Conservation (phyloP, 2,797 vertebrate species). For the Halcyon chelicuti region DNA sequence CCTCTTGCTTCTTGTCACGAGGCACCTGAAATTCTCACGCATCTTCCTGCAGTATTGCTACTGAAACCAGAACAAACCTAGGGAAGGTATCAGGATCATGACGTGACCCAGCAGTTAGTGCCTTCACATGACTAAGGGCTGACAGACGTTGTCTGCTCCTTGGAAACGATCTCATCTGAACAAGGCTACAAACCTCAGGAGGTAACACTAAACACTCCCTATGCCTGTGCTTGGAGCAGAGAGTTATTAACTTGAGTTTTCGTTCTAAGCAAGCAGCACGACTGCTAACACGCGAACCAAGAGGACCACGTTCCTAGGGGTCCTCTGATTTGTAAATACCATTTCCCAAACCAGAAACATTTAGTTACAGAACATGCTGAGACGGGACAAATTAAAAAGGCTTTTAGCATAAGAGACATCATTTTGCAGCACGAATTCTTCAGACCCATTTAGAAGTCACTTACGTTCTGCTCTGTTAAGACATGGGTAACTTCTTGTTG, state of each 20-base stretch:
- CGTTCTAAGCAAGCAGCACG: background rate
- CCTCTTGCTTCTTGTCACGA: background rate
- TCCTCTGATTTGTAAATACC: background rate
- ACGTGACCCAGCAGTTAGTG: background rate
- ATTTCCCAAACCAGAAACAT: background rate
- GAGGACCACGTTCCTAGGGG: background rate
- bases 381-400: rapidly evolving
- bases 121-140: background rate
- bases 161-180: background rate
- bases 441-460: background rate
- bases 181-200: background rate
- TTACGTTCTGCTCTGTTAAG: background rate
- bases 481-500: background rate
- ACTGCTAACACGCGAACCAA: background rate
- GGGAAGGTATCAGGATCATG: background rate
- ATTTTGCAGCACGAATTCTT: background rate
- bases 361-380: background rate
- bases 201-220: background rate
- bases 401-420: background rate
- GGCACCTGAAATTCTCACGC: background rate
- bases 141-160: background rate
- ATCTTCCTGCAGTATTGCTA: background rate
- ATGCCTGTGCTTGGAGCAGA: background rate
- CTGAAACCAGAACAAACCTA: background rate
- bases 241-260: background rate